Conservation (phyloP, 1,140 invertebrate genomes). For the Harpegnathos saltator region DNA sequence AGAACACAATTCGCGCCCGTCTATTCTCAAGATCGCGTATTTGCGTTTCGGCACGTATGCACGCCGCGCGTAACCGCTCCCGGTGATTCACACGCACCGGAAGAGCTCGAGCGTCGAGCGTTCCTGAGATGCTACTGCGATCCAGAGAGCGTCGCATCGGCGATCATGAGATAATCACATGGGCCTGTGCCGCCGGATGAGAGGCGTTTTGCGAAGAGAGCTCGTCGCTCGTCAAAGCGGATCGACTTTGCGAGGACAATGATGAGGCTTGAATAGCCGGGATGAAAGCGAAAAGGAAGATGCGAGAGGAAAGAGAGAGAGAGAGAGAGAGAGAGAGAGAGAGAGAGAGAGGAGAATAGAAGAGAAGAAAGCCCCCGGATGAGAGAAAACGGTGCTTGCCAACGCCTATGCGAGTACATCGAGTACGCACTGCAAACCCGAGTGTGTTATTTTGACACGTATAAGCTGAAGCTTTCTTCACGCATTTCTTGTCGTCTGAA, state of each 20-base stretch:
- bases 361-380: too few relatives aligned
- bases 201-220: neutral
- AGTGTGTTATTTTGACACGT: too few relatives aligned
- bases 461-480: too few relatives aligned
- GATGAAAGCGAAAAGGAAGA: slow-evolving; percentile 16
- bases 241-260: neutral
- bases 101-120: neutral
- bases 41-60: neutral
- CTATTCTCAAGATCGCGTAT: neutral
- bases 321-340: too few relatives aligned
- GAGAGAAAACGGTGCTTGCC: too few relatives aligned
- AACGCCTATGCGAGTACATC: too few relatives aligned
- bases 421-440: too few relatives aligned
- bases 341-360: too few relatives aligned
- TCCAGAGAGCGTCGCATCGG: neutral
- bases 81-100: neutral
- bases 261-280: slow-evolving; percentile 7
- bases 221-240: neutral
- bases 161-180: neutral
- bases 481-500: too few relatives aligned
- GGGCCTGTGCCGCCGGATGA: neutral
- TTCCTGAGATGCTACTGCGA: neutral
- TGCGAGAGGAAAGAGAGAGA: neutral
- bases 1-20: too few relatives aligned
- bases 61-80: neutral